Evolutionary conservation across 2,888 invertebrate species (phyloP), one percentile per base, ranked within the genome.

Genomic region (Folsomia candida): DNA sequence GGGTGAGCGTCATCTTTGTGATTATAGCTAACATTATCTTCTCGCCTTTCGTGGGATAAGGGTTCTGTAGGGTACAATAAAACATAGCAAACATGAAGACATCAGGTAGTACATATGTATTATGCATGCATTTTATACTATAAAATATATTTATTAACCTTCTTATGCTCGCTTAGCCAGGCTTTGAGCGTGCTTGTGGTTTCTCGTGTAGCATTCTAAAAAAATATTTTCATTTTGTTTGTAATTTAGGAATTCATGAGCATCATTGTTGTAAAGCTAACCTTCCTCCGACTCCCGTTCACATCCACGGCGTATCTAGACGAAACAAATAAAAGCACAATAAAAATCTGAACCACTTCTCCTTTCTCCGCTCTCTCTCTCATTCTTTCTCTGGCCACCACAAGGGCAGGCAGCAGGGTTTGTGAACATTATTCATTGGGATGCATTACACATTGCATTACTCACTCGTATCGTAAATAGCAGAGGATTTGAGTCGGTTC

Each of bases 151-250:
- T n/a, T n/a, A n/a, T n/a, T n/a, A n/a, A n/a, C n/a, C n/a, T 94
- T 95, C 84, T 94, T 91, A 87, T 97, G 94, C 84, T 97, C 96
- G 85, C 94, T 94, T 69, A 98, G 88, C 96, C 97, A 96, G 78
- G 97, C 95, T 84, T 98, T 98, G 67, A 98, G 86, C 64, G 97
- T 97, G 75, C 94, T 94, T 68, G 97, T 98, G 22, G 96, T 96
- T 84, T 98, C 98, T 73, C 97, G 86, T 58, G 97, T 98, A 58
- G 97, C 97, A 85, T 98, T 98, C 86, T n/a, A n/a, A n/a, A n/a
- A n/a, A n/a, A n/a, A n/a, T n/a, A n/a, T n/a, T n/a, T n/a, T n/a
- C n/a, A n/a, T n/a, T n/a, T n/a, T n/a, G n/a, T n/a, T n/a, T n/a
- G n/a, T n/a, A n/a, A n/a, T n/a, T n/a, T n/a, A n/a, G n/a, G n/a